These are phyloP conservation scores for Chiropotes sagulatus DNA, from an alignment of 2,797 vertebrate species.

Conservation along the genomic window DNA sequence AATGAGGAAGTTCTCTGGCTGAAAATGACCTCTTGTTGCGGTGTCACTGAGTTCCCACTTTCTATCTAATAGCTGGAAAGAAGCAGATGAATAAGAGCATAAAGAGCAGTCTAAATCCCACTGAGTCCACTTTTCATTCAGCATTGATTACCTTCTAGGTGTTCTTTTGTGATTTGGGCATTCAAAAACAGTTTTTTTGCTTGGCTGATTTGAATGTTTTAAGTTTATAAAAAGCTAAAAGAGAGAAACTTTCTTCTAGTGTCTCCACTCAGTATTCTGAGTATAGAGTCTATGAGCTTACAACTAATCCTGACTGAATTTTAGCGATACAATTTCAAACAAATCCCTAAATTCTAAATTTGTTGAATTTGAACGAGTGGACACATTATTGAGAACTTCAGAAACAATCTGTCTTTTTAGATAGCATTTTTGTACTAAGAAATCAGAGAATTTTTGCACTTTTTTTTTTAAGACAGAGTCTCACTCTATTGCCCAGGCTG, in stretches of 20 bases:
- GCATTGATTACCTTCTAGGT: constrained; percentile 69
- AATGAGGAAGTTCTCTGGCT: constrained; percentile 77
- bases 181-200: constrained; percentile 68
- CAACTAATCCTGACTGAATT: background rate
- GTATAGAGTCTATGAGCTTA: background rate
- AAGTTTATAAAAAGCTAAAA: constrained; percentile 15
- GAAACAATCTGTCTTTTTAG: background rate
- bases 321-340: background rate
- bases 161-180: constrained; percentile 63
- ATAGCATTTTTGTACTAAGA: background rate
- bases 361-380: background rate
- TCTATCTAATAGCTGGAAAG: constrained; percentile 54
- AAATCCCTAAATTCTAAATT: background rate
- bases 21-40: constrained; percentile 79
- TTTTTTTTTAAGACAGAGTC: too few relatives aligned
- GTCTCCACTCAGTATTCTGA: background rate
- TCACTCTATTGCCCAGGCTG: background rate
- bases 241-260: background rate
- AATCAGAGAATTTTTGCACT: background rate
- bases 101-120: constrained; percentile 67
- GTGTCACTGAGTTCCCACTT: constrained; percentile 79
- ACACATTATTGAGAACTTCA: background rate
- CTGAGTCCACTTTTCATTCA: constrained; percentile 53
- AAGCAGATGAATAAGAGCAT: constrained; percentile 64
- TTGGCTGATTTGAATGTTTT: constrained; percentile 48